Conservation (phyloP, 1,140 invertebrate species). For the Drosophila truncata region DNA sequence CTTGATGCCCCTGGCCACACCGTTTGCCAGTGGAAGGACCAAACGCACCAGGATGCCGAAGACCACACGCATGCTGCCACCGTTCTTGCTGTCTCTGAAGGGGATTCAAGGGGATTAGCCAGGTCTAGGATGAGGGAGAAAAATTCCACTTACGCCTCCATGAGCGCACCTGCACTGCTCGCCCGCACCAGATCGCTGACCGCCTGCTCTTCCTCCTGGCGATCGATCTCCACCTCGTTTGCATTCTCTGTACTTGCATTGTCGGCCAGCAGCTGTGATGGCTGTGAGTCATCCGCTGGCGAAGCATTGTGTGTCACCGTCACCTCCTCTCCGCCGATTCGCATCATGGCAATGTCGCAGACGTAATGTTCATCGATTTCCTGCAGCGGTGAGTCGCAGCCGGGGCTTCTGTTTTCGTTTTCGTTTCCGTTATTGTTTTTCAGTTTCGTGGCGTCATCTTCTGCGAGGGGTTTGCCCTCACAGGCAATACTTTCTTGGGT, state of each 20-base stretch:
- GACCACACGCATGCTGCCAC: constrained; percentile 77
- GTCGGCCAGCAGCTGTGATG: neutral
- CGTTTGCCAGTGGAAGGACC: constrained; percentile 76
- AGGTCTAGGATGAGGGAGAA: accelerated
- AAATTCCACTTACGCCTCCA: constrained; percentile 60
- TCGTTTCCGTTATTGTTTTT: constrained; percentile 12
- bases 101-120: neutral
- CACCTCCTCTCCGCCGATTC: constrained; percentile 63
- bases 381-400: constrained; percentile 18
- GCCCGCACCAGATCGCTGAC: constrained; percentile 74
- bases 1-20: constrained; percentile 75
- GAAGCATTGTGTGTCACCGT: constrained; percentile 29
- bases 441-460: constrained; percentile 1
- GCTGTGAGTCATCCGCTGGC: constrained; percentile 21
- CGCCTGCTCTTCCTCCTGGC: constrained; percentile 74
- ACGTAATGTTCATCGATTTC: constrained; percentile 78
- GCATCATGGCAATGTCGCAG: constrained; percentile 77
- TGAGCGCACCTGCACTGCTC: constrained; percentile 45
- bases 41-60: constrained; percentile 79
- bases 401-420: constrained; percentile 14
- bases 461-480: constrained; percentile 3
- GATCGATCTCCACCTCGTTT: constrained; percentile 72
- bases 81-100: constrained; percentile 55
- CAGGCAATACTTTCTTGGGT: constrained; percentile 14
- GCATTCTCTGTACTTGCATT: constrained; percentile 21